Base-by-base conservation (phyloP, 1,140 invertebrate genomes). In the Drosophila pachea region DNA sequence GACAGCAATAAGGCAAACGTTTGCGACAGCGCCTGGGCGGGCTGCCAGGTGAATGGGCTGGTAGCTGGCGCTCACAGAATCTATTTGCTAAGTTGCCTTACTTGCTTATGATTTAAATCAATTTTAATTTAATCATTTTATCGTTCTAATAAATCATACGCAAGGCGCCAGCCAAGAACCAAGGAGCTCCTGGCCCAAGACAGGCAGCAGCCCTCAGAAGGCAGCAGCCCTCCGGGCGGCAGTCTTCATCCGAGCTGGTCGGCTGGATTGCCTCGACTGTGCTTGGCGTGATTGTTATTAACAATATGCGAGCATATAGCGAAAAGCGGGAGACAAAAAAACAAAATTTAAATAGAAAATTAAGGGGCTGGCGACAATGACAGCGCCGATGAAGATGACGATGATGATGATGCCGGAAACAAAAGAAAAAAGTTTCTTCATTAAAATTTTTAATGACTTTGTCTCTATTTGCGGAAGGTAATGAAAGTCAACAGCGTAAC, bases 51-150 rank as follows among this genome's bases (percentile, higher is more conserved):
- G 43, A 58, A 68, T 50, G 67, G 67, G 61, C 50, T 59, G 59
- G 43, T 68, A 74, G 70, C 67, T 70, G 65, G 55, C 40, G 60
- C 42, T 52, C 49, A 40, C 53, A 75, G 50, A 14, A 32, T 56
- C 42, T 59, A 54, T 58, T 29, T 69, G 65, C 35, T 16, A 6
- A n/a, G 47, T 12, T 58, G 31, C n/a, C 42, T 29, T 29, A 35
- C 32, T 67, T 68, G 7, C 47, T 59, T 69, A 63, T 64, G 63
- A 74, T 77, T 76, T 86, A 81, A 84, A 84, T 84, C 81, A 86
- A 84, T 84, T 84, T 86, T 74, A 84, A 84, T 86, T 84, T 84
- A 84, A 84, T 84, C 81, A 86, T 83, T 84, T 84, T 84, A 86
- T 84, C 76, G 76, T 73, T 77, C 70, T 74, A 84, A 86, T 84